Conservation (phyloP, 2,797 vertebrate genomes). For the Acropternis orthonyx region DNA sequence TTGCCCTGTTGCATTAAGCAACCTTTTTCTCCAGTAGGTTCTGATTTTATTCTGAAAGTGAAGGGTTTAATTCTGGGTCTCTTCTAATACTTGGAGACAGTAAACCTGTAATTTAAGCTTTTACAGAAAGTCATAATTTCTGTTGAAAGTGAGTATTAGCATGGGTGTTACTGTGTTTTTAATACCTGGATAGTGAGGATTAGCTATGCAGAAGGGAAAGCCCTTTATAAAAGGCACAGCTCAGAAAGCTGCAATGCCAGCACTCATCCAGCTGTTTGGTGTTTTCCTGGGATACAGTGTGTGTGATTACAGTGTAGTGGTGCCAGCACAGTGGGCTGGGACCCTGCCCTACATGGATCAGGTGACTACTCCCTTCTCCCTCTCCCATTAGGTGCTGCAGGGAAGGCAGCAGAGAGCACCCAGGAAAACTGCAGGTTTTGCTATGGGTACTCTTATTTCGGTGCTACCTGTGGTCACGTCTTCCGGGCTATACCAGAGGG, state of each 20-base stretch:
- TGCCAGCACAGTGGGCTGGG: accelerated
- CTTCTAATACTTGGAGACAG: not conserved
- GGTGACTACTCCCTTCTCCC: not conserved
- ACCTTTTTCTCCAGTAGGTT: not conserved
- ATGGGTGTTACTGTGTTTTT: not conserved
- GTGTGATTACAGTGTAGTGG: accelerated
- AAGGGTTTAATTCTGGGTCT: not conserved
- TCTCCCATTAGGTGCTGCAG: not conserved
- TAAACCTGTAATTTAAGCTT: constrained; percentile 51
- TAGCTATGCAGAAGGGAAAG: not conserved
- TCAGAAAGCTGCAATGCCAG: not conserved
- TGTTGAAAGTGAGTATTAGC: not conserved
- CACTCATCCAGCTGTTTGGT: not conserved
- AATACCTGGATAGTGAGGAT: not conserved
- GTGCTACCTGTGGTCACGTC: not conserved
- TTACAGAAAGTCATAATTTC: not conserved
- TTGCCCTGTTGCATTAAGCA: not conserved
- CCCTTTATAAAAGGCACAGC: not conserved
- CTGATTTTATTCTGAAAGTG: not conserved
- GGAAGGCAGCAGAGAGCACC: not conserved
- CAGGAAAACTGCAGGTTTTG: not conserved
- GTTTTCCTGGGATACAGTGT: not conserved
- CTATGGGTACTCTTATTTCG: not conserved
- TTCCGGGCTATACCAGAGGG: not conserved
- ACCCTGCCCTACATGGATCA: accelerated